Base-by-base conservation (phyloP, 2,888 invertebrate genomes). In the Eupithecia tripunctaria region DNA sequence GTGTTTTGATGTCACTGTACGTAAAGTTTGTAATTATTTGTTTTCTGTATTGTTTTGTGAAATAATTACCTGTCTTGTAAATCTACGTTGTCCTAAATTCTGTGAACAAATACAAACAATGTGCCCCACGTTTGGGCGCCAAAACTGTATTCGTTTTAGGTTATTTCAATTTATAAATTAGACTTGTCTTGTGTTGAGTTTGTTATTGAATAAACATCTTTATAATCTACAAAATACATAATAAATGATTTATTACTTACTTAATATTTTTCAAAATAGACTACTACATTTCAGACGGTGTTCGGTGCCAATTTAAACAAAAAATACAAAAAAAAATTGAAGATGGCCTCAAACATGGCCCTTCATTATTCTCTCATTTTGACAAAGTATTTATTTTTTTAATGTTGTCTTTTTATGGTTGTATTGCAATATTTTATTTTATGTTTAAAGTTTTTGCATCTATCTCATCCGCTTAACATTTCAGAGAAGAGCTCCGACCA, bases 401-500 rank as follows among this genome's bases (percentile, higher is more conserved):
- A 25, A 51, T 25, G 12, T 56, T 12, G 12, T 56, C 0, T 51
- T 56, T 4, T 25, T 56, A 12, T 4, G 51, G 21, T 25, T 56
- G 2, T 36, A 36, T 25, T 56, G 12, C 14, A 25, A 51, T 56
- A 21, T 69, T 32, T 59, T 67, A 8, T 70, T 59, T 73, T 68
- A 68, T 74, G 51, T 73, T 38, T 59, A 6, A n/a, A 38, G 43
- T 72, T 18, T 74, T 73, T 67, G 71, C 66, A 71, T 74, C 67
- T 70, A 62, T 70, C 74, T 79, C 71, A 70, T 81, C 60, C 82
- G 80, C 84, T 89, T 88, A 77, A 86, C 80, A 86, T 91, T 92
- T 88, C 92, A 92, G 92, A 88, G 81, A 82, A 78, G 80, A 81
- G 77, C 84, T 82, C 80, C 85, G 81, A 84, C 84, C 82, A 82